A percentile compares a stretch with the other conserved stretches of the same genome.
These are phyloP conservation scores for Masnerella sp. DNA, from an alignment of 2,888 invertebrate species.

Conservation along the genomic window DNA sequence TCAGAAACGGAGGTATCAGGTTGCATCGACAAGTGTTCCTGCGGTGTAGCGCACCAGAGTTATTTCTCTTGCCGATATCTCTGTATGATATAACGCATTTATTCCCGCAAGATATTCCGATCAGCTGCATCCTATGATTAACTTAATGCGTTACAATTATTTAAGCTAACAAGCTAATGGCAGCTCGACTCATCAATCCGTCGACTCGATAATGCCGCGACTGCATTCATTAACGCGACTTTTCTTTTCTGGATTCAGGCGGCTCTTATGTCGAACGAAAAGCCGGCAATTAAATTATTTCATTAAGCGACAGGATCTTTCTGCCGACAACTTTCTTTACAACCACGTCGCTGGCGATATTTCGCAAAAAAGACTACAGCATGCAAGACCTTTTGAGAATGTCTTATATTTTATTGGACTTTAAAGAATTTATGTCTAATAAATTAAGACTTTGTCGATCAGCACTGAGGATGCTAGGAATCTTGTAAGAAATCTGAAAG, in stretches of 20 bases:
- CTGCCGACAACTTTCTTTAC: constrained; percentile 22
- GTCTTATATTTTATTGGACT: constrained; percentile 38
- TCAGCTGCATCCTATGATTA: too few relatives aligned
- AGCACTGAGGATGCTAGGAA: constrained; percentile 15
- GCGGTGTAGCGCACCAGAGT: too few relatives aligned
- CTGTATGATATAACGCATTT: too few relatives aligned
- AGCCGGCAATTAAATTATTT: constrained; percentile 25
- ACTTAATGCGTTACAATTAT: constrained; percentile 15
- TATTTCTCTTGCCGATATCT: too few relatives aligned
- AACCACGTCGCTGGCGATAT: constrained; percentile 1
- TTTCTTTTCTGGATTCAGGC: constrained; percentile 11
- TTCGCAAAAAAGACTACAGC: constrained; percentile 7
- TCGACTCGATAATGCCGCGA: background rate
- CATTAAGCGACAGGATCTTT: constrained; percentile 20
- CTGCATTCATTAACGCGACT: constrained; percentile 11
- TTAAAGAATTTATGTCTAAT: constrained; percentile 37
- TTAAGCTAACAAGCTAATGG: constrained; percentile 7
- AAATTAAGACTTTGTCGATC: constrained; percentile 22
- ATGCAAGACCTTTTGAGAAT: constrained; percentile 11
- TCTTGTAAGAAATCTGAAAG: background rate
- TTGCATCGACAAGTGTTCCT: too few relatives aligned
- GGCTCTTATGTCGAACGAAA: background rate
- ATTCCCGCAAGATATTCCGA: background rate
- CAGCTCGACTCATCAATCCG: constrained; percentile 1
- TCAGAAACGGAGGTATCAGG: too few relatives aligned